These are phyloP conservation scores for Pachypsylla venusta DNA, from an alignment of 1,140 invertebrate species.

Conservation along the genomic window DNA sequence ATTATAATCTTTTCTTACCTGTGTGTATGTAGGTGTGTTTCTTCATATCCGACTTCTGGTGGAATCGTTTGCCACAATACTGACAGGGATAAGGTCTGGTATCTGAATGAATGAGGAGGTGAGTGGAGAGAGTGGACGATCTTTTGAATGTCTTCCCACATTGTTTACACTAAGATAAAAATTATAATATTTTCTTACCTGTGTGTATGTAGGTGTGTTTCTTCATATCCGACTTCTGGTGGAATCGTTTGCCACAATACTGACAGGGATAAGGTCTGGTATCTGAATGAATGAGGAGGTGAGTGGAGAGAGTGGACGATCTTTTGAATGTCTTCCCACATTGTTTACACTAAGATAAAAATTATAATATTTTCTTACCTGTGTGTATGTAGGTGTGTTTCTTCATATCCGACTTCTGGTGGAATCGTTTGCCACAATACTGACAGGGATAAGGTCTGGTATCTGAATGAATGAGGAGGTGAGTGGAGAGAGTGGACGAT, in stretches of 20 bases:
- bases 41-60: conserved; percentile 99
- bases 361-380: no score
- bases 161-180: conserved; percentile 85
- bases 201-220: conserved; percentile 99
- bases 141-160: conserved; percentile 96
- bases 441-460: conserved; percentile 91
- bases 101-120: conserved; percentile 95
- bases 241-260: conserved; percentile 95
- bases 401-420: conserved; percentile 99
- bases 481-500: conserved; percentile 93
- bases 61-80: conserved; percentile 95
- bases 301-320: conserved; percentile 93
- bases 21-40: conserved; percentile 99
- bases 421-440: conserved; percentile 95
- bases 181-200: no score
- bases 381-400: conserved; percentile 99
- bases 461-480: conserved; percentile 95
- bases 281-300: conserved; percentile 95
- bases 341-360: conserved; percentile 85
- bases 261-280: conserved; percentile 91
- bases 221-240: conserved; percentile 99
- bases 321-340: conserved; percentile 96
- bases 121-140: conserved; percentile 93
- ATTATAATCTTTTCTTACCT: conserved; percentile 65
- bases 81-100: conserved; percentile 91